These are phyloP conservation scores for Coreius guichenoti DNA, from an alignment of 2,797 vertebrate genomes.

Conservation along the genomic window DNA sequence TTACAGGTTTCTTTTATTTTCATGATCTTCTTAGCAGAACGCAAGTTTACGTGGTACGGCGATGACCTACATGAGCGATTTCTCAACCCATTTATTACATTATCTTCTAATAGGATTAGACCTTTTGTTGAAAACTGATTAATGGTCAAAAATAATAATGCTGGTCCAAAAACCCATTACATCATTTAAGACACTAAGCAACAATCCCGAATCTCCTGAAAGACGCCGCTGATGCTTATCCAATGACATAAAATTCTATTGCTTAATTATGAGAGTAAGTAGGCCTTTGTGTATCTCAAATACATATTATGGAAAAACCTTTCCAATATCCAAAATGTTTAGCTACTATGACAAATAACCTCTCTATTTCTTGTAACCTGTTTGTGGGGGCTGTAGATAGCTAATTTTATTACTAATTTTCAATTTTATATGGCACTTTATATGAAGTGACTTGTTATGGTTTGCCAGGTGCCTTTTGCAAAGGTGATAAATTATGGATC, in stretches of 20 bases:
- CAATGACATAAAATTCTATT: neutral
- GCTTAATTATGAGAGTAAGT: neutral
- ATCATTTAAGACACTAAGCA: conserved; percentile 9
- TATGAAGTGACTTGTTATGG: neutral
- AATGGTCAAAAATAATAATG: neutral
- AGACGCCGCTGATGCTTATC: neutral
- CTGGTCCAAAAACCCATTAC: neutral
- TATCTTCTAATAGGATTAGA: conserved; percentile 10
- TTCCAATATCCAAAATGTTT: neutral
- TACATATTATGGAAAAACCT: too few species aligned
- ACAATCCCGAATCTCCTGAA: neutral
- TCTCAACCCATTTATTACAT: conserved; percentile 7
- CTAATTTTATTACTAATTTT: neutral
- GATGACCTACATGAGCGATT: neutral
- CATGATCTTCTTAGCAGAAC: neutral
- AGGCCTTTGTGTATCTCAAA: too few species aligned
- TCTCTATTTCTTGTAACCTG: neutral
- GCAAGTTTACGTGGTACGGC: neutral
- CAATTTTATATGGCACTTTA: neutral
- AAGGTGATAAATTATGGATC: neutral
- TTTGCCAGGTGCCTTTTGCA: neutral
- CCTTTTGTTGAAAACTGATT: neutral
- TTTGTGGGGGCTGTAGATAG: neutral
- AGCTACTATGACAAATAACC: neutral
- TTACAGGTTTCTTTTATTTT: conserved; percentile 25